phyloP scores from a whole-genome alignment of 2,888 invertebrate species.

The Lepas anatifera region DNA sequence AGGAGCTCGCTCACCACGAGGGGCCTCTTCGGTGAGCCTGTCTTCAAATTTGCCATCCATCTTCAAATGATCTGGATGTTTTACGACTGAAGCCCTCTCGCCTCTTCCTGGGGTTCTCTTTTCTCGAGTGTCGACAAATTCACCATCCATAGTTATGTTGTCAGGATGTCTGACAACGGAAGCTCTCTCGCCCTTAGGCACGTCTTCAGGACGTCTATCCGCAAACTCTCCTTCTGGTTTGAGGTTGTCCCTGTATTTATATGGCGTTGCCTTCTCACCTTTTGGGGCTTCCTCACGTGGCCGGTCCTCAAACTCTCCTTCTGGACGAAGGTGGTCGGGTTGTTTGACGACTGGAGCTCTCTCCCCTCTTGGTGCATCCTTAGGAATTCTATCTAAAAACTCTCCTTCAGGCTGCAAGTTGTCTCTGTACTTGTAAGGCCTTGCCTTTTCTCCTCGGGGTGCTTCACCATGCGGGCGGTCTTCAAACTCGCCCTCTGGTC shows the following conservation, averaged over 20 bases:
- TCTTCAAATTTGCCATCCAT: background rate
- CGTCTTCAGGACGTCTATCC: constrained; percentile 42
- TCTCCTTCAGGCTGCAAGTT: background rate
- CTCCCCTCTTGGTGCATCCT: background rate
- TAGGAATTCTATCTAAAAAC: background rate
- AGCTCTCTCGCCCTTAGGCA: constrained; percentile 16
- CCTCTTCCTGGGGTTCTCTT: too few relatives aligned
- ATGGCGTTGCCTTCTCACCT: constrained; percentile 31
- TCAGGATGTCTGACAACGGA: too few relatives aligned
- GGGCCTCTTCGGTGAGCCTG: background rate
- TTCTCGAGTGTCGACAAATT: too few relatives aligned
- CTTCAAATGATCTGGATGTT: too few relatives aligned
- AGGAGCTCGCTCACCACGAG: constrained; percentile 31
- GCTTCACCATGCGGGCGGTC: background rate
- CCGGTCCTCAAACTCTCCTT: constrained; percentile 33
- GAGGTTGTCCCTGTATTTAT: too few relatives aligned
- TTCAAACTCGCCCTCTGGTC: constrained; percentile 17
- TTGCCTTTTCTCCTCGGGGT: background rate
- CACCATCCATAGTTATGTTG: too few relatives aligned
- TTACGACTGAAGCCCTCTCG: too few relatives aligned
- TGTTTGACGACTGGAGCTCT: background rate
- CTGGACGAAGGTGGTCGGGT: constrained; percentile 28
- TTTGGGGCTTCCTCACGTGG: constrained; percentile 12
- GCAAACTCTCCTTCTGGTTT: too few relatives aligned
- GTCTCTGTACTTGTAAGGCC: background rate